Conservation (phyloP, 2,797 vertebrate genomes). For the Sebastes iracundus region DNA sequence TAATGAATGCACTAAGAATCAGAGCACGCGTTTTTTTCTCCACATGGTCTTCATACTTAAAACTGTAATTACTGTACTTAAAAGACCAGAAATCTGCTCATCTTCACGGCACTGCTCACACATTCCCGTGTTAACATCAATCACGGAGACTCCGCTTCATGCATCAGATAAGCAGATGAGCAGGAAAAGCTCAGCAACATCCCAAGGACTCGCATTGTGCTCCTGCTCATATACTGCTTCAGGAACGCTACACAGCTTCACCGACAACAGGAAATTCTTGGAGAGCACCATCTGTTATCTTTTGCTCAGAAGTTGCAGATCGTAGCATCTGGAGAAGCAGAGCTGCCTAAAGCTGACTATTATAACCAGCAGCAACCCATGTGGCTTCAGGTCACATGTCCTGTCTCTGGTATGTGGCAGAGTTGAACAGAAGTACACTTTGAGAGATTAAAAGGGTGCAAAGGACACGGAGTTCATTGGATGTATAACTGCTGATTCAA, state of each 20-base stretch:
- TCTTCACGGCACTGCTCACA: background rate
- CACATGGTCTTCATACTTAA: background rate
- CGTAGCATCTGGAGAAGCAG: constrained; percentile 11
- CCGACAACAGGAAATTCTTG: constrained; percentile 53
- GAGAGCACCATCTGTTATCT: constrained; percentile 49
- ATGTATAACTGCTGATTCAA: background rate
- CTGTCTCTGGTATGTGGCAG: constrained; percentile 55
- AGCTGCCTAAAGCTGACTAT: constrained; percentile 24
- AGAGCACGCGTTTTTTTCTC: background rate
- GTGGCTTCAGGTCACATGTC: constrained; percentile 65
- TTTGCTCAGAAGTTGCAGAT: constrained; percentile 30
- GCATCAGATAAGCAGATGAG: constrained; percentile 12
- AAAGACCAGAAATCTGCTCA: background rate
- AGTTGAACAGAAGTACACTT: background rate
- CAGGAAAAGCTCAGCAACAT: constrained; percentile 32
- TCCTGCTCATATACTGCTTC: background rate
- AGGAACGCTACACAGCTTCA: background rate
- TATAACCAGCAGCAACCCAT: constrained; percentile 27
- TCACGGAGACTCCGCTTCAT: background rate
- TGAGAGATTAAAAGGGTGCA: constrained; percentile 30
- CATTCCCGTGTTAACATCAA: background rate
- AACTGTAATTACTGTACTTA: background rate
- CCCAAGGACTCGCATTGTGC: constrained; percentile 29
- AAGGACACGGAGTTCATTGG: constrained; percentile 5
- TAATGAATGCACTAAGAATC: background rate